These are phyloP conservation scores for Cochlearius cochlearius DNA, from an alignment of 2,113 vertebrate genomes.

Conservation along the genomic window DNA sequence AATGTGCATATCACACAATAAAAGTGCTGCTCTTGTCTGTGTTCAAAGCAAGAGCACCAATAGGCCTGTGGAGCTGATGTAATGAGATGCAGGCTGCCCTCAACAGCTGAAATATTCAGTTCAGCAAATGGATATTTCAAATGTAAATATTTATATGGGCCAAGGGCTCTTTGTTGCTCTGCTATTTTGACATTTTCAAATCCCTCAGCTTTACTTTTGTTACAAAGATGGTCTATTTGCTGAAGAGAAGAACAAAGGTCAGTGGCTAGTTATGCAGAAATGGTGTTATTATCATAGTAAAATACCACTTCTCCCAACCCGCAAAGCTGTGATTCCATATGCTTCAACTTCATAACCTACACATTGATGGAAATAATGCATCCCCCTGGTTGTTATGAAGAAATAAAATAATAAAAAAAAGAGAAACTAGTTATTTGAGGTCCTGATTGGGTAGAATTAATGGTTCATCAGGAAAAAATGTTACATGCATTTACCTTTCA, in stretches of 20 bases:
- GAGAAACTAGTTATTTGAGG: neutral
- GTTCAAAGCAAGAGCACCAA: slow-evolving; percentile 59
- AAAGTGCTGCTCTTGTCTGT: slow-evolving; percentile 52
- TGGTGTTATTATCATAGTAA: slow-evolving; percentile 8
- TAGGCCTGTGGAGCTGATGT: slow-evolving; percentile 8
- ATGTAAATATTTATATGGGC: slow-evolving; percentile 69
- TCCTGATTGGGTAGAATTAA: neutral
- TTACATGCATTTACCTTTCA: neutral
- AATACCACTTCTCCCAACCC: neutral
- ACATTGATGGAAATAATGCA: neutral
- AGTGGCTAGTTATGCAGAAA: slow-evolving; percentile 45
- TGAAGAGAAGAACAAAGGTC: slow-evolving; percentile 37
- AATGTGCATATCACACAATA: slow-evolving; percentile 13
- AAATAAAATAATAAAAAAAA: neutral
- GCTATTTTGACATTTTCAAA: slow-evolving; percentile 58
- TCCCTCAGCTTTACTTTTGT: slow-evolving; percentile 39
- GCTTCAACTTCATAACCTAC: neutral
- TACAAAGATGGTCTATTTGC: slow-evolving; percentile 33
- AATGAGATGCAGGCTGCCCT: slow-evolving; percentile 52
- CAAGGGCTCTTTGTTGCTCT: slow-evolving; percentile 45
- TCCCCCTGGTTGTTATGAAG: neutral
- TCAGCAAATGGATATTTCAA: slow-evolving; percentile 57
- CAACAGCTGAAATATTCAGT: slow-evolving; percentile 57
- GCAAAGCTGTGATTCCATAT: neutral
- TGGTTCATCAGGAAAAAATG: neutral